These are phyloP conservation scores for Eumacrocentrus americanus DNA, from an alignment of 2,888 invertebrate species.

Conservation along the genomic window DNA sequence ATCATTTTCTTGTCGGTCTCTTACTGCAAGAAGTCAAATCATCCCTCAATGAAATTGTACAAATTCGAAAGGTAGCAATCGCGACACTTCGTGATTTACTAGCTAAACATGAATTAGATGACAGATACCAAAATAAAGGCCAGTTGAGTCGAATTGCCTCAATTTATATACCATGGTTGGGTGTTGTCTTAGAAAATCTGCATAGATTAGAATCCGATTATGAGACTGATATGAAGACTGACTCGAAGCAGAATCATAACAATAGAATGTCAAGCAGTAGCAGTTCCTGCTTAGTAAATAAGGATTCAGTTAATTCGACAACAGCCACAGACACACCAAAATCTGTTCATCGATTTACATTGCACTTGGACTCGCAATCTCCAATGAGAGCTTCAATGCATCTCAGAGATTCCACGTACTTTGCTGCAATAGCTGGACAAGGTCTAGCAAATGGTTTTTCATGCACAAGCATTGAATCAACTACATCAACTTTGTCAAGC, in stretches of 20 bases:
- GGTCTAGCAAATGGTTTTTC: slow-evolving; percentile 75
- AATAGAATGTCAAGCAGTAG: slow-evolving; percentile 66
- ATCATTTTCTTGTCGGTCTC: slow-evolving; percentile 89
- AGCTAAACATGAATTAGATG: slow-evolving; percentile 94
- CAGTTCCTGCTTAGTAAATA: slow-evolving; percentile 66
- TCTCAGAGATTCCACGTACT: slow-evolving; percentile 76
- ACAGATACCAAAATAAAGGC: slow-evolving; percentile 82
- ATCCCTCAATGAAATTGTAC: slow-evolving; percentile 83
- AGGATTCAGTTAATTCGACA: slow-evolving; percentile 62
- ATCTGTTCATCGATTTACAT: slow-evolving; percentile 66
- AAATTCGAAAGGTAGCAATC: slow-evolving; percentile 82
- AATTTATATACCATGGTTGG: slow-evolving; percentile 90
- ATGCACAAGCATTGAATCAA: slow-evolving; percentile 79
- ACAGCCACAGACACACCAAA: slow-evolving; percentile 51
- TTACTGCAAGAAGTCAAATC: slow-evolving; percentile 87
- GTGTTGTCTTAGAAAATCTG: slow-evolving; percentile 86
- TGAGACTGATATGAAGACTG: slow-evolving; percentile 54
- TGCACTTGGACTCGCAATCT: slow-evolving; percentile 75
- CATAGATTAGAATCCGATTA: slow-evolving; percentile 67
- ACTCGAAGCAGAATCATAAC: slow-evolving; percentile 57
- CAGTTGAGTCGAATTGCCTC: slow-evolving; percentile 85
- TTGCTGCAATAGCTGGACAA: slow-evolving; percentile 76
- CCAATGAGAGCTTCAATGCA: slow-evolving; percentile 74
- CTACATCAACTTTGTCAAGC: slow-evolving; percentile 72
- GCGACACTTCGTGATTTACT: slow-evolving; percentile 82